Conservation (phyloP, 2,797 vertebrate genomes). For the Caiman crocodilus region DNA sequence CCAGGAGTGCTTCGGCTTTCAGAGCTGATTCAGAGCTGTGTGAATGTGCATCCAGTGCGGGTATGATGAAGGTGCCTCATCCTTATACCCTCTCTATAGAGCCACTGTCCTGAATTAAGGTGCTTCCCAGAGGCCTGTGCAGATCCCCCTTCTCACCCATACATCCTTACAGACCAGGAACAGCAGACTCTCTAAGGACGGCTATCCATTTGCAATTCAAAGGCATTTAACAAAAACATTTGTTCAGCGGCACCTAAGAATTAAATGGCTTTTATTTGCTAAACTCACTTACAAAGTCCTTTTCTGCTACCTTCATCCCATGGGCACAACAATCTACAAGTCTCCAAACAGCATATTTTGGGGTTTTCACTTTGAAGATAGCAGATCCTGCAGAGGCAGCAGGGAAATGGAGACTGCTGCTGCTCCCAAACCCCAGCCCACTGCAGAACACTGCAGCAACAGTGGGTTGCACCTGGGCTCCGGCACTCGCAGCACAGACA, state of each 20-base stretch:
- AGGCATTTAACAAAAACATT: background rate
- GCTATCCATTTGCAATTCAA: background rate
- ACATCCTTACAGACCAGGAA: background rate
- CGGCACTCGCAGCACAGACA: background rate
- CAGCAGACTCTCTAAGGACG: background rate
- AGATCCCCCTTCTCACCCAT: background rate
- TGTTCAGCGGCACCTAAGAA: background rate
- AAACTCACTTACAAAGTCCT: background rate
- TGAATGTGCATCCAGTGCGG: background rate
- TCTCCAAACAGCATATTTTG: background rate
- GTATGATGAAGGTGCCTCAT: background rate
- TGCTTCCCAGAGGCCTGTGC: background rate
- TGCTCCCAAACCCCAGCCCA: background rate
- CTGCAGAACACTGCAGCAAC: background rate
- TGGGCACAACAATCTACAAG: background rate
- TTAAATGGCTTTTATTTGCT: background rate
- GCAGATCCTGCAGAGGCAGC: background rate
- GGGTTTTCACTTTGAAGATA: background rate
- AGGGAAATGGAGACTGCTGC: background rate
- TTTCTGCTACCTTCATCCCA: background rate
- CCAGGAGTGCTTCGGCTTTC: background rate
- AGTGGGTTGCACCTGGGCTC: background rate
- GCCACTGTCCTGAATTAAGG: background rate
- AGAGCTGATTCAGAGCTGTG: background rate
- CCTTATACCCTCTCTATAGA: background rate